Evolutionary conservation across 2,113 vertebrate genomes (phyloP), one percentile per base, ranked within the genome.

Genomic region (Microtus montanus): DNA sequence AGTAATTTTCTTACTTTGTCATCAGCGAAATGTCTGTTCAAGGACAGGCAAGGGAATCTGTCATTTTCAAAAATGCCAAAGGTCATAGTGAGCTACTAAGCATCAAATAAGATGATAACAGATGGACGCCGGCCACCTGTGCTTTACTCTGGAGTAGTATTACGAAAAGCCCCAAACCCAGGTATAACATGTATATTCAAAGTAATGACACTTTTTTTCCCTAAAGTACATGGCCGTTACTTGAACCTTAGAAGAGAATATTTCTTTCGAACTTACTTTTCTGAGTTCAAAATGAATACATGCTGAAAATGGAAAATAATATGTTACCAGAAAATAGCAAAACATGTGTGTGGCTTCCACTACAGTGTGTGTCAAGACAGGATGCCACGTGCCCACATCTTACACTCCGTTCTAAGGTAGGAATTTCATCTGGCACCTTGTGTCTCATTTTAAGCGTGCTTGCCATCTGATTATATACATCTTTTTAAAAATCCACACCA

Each of bases 381-480:
- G 95, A 97, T 97, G 89, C 96, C 95, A 96, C 96, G 95, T 0
- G 63, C 93, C n/a, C 86, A 58, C 66, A 97, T 88, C 84, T 98
- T 97, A 95, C 96, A 97, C 93, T 90, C 64, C 96, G 85, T 95
- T 98, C 96, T 95, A 95, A 97, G 95, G 89, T 94, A 98, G 95
- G 92, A 98, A 97, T 96, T 97, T 97, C 26, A 4, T 98, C 91
- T 97, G 70, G 19, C 74, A 95, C 95, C 95, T 94, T 96, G 44
- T 98, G 97, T 98, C 96, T 98, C 97, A 97, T 96, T 96, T 96
- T 97, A 96, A 98, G 97, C 90, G 88, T 87, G 83, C 93, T 96
- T 98, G 96, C 97, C 94, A 97, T 97, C 90, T 97, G 93, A 87
- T 97, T 97, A 92, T 97, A 98, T 87, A 96, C 92, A 96, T 98